These are phyloP conservation scores for Dusona sp. DNA, from an alignment of 2,888 invertebrate species.

Conservation along the genomic window DNA sequence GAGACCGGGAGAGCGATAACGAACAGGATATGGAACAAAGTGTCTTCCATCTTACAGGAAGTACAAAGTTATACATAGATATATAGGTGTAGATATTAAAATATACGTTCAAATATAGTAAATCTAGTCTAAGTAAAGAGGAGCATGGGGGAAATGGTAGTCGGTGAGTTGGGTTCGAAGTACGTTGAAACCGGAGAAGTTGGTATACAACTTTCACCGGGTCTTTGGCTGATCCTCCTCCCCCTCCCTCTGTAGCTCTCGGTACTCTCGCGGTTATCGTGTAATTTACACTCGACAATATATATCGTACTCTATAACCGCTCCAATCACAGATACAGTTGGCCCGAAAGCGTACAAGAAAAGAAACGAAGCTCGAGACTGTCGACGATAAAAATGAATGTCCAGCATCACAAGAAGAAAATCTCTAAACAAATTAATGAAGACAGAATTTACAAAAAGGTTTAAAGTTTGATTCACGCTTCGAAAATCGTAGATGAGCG, in stretches of 20 bases:
- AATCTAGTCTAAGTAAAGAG: slow-evolving; percentile 39
- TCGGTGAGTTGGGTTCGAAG: slow-evolving; percentile 30
- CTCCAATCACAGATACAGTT: background rate
- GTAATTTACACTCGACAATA: slow-evolving; percentile 38
- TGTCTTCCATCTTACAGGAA: slow-evolving; percentile 2
- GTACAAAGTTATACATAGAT: background rate
- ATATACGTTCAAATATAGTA: slow-evolving; percentile 2
- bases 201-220: slow-evolving; percentile 67
- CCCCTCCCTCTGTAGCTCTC: slow-evolving; percentile 13
- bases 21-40: slow-evolving; percentile 15
- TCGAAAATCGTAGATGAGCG: background rate
- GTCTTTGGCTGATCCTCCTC: slow-evolving; percentile 43
- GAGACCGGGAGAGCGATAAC: background rate
- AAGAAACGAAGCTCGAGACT: background rate
- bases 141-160: slow-evolving; percentile 9
- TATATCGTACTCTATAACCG: background rate
- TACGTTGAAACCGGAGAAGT: slow-evolving; percentile 64
- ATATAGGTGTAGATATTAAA: background rate
- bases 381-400: background rate
- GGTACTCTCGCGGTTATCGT: slow-evolving; percentile 64
- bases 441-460: slow-evolving; percentile 2
- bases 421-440: background rate
- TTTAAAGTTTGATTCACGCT: slow-evolving; percentile 49
- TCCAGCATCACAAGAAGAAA: background rate
- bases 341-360: background rate